Evolutionary conservation across 2,888 invertebrate species (phyloP).

Genomic region (Teleogryllus oceanicus): DNA sequence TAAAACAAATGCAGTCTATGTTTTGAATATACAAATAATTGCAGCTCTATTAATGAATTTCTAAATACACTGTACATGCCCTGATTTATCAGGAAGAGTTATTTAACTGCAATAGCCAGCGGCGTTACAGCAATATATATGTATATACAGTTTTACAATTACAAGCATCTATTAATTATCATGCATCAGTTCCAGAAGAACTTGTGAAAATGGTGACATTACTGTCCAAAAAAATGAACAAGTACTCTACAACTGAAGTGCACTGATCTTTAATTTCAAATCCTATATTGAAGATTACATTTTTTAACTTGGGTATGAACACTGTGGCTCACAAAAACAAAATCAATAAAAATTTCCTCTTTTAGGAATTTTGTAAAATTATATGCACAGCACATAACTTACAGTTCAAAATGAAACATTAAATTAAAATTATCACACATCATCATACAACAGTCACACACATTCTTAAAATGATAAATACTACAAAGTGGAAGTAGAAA

Average conservation of each 20-base stretch:
- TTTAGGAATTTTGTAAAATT: too few relatives aligned
- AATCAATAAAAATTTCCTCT: too few relatives aligned
- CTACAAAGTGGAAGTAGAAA: not conserved
- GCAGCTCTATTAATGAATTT: not conserved
- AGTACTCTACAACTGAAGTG: too few relatives aligned
- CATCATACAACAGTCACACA: not conserved
- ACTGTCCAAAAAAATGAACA: too few relatives aligned
- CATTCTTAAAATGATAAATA: not conserved
- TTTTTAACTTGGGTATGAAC: too few relatives aligned
- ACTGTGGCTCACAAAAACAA: too few relatives aligned
- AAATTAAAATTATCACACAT: too few relatives aligned
- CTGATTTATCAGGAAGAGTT: not conserved
- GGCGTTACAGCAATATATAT: not conserved
- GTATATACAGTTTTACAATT: not conserved
- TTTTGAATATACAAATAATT: not conserved
- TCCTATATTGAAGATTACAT: too few relatives aligned
- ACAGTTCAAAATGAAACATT: too few relatives aligned
- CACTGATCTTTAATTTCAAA: too few relatives aligned
- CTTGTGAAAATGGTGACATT: too few relatives aligned
- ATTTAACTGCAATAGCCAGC: not conserved
- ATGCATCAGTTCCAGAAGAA: not conserved
- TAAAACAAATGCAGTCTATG: not conserved
- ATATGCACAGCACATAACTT: too few relatives aligned
- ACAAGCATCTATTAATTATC: slow-evolving; percentile 1
- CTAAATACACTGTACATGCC: not conserved